Percentiles rank a stretch among this genome's conserved stretches.
Conservation (phyloP, 2,113 vertebrate genomes). For the Hylia prasina region DNA sequence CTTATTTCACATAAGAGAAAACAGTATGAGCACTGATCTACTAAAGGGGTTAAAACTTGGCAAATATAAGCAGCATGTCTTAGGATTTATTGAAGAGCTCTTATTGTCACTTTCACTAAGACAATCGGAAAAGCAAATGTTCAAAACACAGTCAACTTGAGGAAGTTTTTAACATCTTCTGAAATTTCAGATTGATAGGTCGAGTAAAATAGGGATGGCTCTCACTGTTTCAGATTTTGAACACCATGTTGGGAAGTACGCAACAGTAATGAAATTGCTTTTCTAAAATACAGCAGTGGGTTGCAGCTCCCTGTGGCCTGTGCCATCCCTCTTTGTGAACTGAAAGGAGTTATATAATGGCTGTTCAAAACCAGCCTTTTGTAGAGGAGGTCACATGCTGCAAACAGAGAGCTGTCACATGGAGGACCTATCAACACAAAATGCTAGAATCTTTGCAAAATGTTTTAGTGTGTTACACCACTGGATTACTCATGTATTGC, state of each 20-base stretch:
- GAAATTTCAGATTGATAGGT: neutral
- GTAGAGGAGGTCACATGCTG: neutral
- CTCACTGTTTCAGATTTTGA: neutral
- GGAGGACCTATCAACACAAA: neutral
- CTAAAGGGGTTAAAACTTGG: neutral
- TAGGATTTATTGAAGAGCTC: neutral
- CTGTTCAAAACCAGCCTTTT: neutral
- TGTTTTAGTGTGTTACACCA: neutral
- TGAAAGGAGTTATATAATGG: neutral
- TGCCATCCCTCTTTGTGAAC: neutral
- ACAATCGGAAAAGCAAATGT: neutral
- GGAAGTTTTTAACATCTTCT: neutral
- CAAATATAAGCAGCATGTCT: neutral
- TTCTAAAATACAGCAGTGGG: neutral
- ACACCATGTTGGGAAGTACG: neutral
- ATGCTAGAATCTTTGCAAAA: neutral
- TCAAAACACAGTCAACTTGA: neutral
- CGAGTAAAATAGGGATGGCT: neutral
- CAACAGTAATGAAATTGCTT: neutral
- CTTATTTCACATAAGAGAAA: neutral
- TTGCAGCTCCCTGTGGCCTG: neutral
- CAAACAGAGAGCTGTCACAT: neutral
- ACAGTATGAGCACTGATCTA: neutral
- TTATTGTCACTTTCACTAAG: neutral
- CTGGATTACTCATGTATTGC: neutral